phyloP scores from a whole-genome alignment of 2,797 vertebrate species.

The Dipus sagitta region DNA sequence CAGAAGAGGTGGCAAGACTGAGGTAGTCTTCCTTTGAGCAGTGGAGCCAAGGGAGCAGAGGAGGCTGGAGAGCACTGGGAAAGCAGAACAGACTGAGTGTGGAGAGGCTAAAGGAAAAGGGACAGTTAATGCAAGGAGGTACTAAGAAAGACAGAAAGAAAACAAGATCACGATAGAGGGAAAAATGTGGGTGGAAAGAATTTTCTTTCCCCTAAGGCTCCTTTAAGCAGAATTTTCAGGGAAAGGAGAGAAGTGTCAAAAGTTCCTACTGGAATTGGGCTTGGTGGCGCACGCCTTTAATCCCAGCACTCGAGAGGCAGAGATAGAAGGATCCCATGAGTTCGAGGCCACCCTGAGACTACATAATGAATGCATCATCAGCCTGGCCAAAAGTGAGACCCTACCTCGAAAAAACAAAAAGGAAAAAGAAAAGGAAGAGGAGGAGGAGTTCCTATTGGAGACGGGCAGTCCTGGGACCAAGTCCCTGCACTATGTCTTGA shows the following conservation, averaged over 20 bases:
- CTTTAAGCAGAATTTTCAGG: not conserved
- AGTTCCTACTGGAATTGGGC: not conserved
- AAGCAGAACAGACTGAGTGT: not conserved
- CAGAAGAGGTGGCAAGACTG: not conserved
- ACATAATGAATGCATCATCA: too few relatives aligned
- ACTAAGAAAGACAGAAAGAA: not conserved
- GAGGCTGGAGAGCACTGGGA: not conserved
- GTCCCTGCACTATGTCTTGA: not conserved
- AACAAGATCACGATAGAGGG: not conserved
- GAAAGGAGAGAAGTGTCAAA: not conserved
- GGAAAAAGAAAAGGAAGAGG: too few relatives aligned
- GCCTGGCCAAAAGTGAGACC: too few relatives aligned
- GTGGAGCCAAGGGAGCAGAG: not conserved
- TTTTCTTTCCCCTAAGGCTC: conserved; percentile 5
- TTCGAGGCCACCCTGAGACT: too few relatives aligned
- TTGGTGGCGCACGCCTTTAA: not conserved
- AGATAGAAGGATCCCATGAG: too few relatives aligned
- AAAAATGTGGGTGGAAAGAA: not conserved
- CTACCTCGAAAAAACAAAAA: too few relatives aligned
- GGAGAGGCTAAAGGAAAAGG: not conserved
- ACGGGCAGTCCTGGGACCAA: not conserved
- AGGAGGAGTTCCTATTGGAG: not conserved
- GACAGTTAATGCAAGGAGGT: not conserved
- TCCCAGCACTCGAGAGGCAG: too few relatives aligned
- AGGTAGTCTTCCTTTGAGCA: not conserved